Base-by-base conservation (phyloP, 2,888 invertebrate genomes). In the Eristalinus aeneus region DNA sequence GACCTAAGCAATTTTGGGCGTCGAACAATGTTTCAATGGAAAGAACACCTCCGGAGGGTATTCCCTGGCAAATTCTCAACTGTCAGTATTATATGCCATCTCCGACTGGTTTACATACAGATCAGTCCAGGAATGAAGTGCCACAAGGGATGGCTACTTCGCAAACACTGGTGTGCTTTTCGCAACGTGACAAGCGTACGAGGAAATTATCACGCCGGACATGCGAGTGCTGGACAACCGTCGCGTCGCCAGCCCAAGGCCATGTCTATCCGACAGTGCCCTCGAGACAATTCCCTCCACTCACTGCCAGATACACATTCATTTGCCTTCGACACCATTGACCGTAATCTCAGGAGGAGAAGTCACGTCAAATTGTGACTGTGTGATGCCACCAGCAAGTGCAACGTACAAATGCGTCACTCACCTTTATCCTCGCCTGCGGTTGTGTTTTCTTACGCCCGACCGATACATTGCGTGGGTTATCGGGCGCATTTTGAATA, bases 401-500 rank as follows among this genome's bases (percentile, higher is more conserved):
- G 46, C 6, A 46, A 46, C 46, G n/a, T 16, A 5, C 6, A 46
- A 46, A 20, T 46, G 46, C 46, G 46, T 46, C 16, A 16, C 46
- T 16, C 46, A 16, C 6, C 16, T 8, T 16, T 8, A n/a, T 2
- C 56, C 22, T 20, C 5, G 22, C 11, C 54, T 54, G 2, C 11
- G 22, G 22, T 20, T 22, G 34, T 31, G 20, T 31, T 61, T 58
- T 58, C 60, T 68, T 75, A 76, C 84, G 64, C 60, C 27, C 27
- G 2, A 27, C 27, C 27, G 5, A 3, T n/a, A n/a, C n/a, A n/a
- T n/a, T n/a, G n/a, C 67, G 31, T 69, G 61, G 58, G 75, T 75
- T 63, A 8, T 16, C 16, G 80, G 80, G 80, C 75, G 63, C 36
- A 60, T 34, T 39, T 64, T 61, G 56, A 36, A 46, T 64, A 77